These are phyloP conservation scores for Papilio dardanus DNA, from an alignment of 1,140 invertebrate genomes.

Conservation along the genomic window DNA sequence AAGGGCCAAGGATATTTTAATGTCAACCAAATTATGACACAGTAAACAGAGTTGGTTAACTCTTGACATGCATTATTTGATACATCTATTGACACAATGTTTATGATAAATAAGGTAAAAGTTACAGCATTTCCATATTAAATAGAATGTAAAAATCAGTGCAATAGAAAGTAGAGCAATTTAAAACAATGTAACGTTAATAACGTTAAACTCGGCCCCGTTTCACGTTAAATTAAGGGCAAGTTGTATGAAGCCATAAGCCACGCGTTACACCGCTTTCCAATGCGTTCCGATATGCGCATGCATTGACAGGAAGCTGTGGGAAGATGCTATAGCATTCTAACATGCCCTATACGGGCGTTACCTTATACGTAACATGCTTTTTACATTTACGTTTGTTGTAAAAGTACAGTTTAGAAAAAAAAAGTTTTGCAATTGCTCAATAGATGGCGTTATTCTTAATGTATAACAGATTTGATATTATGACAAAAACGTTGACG, in stretches of 20 bases:
- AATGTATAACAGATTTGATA: background rate
- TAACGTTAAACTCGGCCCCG: slow-evolving; percentile 2
- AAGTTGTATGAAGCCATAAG: slow-evolving; percentile 20
- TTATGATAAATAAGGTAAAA: too few relatives aligned
- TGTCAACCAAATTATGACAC: too few relatives aligned
- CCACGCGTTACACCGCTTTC: slow-evolving; percentile 38
- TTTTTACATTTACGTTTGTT: background rate
- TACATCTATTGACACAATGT: too few relatives aligned
- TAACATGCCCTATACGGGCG: slow-evolving; percentile 1
- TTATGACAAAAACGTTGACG: background rate
- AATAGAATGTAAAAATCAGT: background rate
- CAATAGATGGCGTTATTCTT: background rate
- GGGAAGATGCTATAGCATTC: slow-evolving; percentile 44
- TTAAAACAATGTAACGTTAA: slow-evolving; percentile 10
- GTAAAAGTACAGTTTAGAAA: background rate
- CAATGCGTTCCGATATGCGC: slow-evolving; percentile 40
- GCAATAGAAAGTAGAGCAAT: background rate
- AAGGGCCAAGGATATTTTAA: too few relatives aligned
- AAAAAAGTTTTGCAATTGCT: background rate
- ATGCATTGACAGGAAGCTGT: slow-evolving; percentile 42
- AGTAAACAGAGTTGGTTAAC: too few relatives aligned
- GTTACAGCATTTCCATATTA: too few relatives aligned
- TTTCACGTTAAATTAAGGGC: slow-evolving; percentile 19
- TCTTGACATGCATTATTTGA: too few relatives aligned
- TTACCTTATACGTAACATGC: background rate